A percentile compares a stretch with the other conserved stretches of the same genome.
Evolutionary conservation across 2,797 vertebrate genomes (phyloP).

Genomic region (Trachops cirrhosus): DNA sequence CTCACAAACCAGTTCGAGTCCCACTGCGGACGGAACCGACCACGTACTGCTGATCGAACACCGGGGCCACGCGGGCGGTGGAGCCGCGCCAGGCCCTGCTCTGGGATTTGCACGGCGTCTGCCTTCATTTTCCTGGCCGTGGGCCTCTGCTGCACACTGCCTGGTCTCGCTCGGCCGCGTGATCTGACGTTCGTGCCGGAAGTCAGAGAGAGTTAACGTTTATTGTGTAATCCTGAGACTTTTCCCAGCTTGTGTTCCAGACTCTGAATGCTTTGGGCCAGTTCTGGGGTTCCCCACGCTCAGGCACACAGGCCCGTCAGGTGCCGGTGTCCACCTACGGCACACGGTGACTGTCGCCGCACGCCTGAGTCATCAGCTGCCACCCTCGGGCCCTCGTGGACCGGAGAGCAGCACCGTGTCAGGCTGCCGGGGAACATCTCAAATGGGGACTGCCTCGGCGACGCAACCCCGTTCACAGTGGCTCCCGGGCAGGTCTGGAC

Average conservation of each 20-base stretch:
- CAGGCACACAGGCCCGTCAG: not conserved
- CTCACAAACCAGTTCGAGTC: not conserved
- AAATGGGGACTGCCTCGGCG: fast-evolving
- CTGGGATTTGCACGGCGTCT: not conserved
- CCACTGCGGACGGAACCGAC: fast-evolving
- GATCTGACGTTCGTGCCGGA: not conserved
- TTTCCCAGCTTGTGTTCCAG: not conserved
- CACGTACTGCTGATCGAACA: fast-evolving
- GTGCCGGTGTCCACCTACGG: fast-evolving
- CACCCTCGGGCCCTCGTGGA: not conserved
- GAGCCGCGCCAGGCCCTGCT: not conserved
- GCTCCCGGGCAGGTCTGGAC: not conserved
- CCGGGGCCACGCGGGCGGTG: fast-evolving
- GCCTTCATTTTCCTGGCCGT: not conserved
- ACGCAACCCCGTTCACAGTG: not conserved
- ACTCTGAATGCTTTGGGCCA: not conserved
- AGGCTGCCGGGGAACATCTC: not conserved
- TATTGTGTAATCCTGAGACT: not conserved
- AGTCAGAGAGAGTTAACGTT: not conserved
- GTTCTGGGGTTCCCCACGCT: not conserved
- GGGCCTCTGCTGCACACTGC: not conserved
- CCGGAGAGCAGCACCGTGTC: not conserved
- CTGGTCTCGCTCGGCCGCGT: fast-evolving
- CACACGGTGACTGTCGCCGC: fast-evolving
- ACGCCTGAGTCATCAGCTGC: fast-evolving